Base-by-base conservation (phyloP, 2,113 vertebrate genomes). In the Gulo gulo region DNA sequence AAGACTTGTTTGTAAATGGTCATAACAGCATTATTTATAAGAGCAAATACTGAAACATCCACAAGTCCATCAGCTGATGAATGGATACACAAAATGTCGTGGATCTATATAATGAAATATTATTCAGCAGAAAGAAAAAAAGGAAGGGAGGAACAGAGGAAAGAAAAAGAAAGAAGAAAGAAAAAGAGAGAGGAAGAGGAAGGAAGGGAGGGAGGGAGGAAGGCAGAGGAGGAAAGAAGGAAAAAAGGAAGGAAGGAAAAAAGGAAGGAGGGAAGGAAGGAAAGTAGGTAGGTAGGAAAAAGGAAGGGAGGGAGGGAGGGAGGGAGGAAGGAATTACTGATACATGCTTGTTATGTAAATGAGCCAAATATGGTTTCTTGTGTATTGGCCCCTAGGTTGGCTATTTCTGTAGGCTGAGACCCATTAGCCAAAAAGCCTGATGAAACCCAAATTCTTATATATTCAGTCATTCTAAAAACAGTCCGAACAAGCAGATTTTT, bases 11-110 rank as follows among this genome's bases (percentile, higher is more conserved):
- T 13, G 0, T 57, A 7, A 91, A 94, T 50, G 31, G 16, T 81
- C 84, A 69, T 71, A 89, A 34, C 20, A 80, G 29, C 14, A 61
- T 71, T 67, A 79, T n/a, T 90, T 94, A 57, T 87, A 57, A 74
- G 6, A 87, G 42, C 18, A 88, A 55, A 76, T 26, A 36, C 18
- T 92, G 14, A 87, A 86, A 63, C 14, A 79, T 47, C 52, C 3
- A 52, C 34, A 80, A 42, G 16, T 71, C 52, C 71, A 59, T 85
- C 29, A 57, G 39, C n/a, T 26, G 55, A 80, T 21, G 18, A 86
- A 65, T 20, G 7, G 63, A 81, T 81, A 55, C 47, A 57, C n/a
- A 96, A 81, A 91, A 57, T 86, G 55, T 86, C 15, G 29, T 36
- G 24, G 23, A 55, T 42, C n/a, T 76, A 79, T 63, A 55, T 29